Percentiles rank a stretch among this genome's conserved stretches.
Conservation (phyloP, 1,140 invertebrate species). For the Sogatella furcifera region DNA sequence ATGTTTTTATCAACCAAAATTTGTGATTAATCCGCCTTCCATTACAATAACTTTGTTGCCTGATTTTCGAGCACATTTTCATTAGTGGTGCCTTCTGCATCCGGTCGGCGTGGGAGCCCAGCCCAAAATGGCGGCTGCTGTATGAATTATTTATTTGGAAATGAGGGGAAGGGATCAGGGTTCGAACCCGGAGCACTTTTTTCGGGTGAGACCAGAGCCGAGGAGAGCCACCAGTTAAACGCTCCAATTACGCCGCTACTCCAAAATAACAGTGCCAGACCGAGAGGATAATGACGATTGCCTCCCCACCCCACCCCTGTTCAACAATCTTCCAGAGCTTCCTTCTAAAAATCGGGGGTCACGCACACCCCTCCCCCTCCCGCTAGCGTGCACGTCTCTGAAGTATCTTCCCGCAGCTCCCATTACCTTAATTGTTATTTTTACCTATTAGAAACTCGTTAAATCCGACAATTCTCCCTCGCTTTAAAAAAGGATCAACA, state of each 20-base stretch:
- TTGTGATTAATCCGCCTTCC: too few relatives aligned
- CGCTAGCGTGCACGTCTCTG: too few relatives aligned
- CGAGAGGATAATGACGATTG: neutral
- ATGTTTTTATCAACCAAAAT: too few relatives aligned
- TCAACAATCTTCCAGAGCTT: too few relatives aligned
- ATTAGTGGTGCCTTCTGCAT: too few relatives aligned
- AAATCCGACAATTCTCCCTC: neutral
- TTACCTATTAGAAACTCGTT: slow-evolving; percentile 4
- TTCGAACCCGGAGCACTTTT: neutral
- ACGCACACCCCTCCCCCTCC: too few relatives aligned
- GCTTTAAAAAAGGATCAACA: too few relatives aligned
- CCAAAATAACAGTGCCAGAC: neutral
- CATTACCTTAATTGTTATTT: slow-evolving; percentile 4
- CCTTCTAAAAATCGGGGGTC: too few relatives aligned
- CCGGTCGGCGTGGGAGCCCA: neutral
- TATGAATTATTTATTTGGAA: slow-evolving; percentile 3
- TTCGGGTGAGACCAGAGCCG: neutral
- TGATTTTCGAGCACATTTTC: too few relatives aligned
- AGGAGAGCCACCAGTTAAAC: neutral
- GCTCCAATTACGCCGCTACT: slow-evolving; percentile 1
- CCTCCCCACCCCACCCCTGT: too few relatives aligned
- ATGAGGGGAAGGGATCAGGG: neutral
- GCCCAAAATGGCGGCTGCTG: neutral
- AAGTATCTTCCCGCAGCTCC: neutral
- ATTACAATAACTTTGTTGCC: too few relatives aligned